phyloP scores from a whole-genome alignment of 2,888 invertebrate species.

The Synanthedon vespiformis region DNA sequence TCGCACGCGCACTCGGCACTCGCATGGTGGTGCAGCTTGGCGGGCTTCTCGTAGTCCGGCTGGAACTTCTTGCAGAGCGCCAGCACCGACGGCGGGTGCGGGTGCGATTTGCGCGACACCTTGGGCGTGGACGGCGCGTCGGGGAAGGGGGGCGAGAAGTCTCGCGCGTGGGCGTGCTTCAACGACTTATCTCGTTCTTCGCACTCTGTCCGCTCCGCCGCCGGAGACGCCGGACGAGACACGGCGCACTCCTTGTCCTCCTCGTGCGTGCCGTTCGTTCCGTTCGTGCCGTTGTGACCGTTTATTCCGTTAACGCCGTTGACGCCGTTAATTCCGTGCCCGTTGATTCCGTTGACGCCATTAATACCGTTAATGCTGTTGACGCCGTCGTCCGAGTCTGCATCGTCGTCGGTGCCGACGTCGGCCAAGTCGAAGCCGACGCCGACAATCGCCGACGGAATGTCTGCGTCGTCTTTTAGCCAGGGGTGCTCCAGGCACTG shows the following conservation, averaged over 20 bases:
- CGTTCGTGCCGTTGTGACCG: constrained; percentile 23
- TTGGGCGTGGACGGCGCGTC: constrained; percentile 76
- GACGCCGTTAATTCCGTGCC: constrained; percentile 13
- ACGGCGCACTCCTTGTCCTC: constrained; percentile 23
- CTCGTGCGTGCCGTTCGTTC: constrained; percentile 41
- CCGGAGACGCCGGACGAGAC: constrained; percentile 11
- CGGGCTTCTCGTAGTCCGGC: constrained; percentile 64
- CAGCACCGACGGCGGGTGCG: constrained; percentile 66
- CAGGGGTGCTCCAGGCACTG: constrained; percentile 93
- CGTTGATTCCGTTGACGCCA: constrained; percentile 19
- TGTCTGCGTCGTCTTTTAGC: constrained; percentile 76
- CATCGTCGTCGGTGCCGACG: constrained; percentile 19
- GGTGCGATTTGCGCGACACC: constrained; percentile 72
- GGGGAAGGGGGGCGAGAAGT: constrained; percentile 65
- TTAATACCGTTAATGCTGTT: constrained; percentile 15
- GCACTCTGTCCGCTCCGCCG: neutral
- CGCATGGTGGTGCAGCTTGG: constrained; percentile 25
- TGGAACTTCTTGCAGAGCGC: constrained; percentile 69
- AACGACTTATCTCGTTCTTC: constrained; percentile 45
- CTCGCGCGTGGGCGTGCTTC: constrained; percentile 59
- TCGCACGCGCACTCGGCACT: constrained; percentile 15
- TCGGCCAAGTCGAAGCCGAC: constrained; percentile 40
- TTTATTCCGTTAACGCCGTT: constrained; percentile 20
- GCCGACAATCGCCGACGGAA: constrained; percentile 63
- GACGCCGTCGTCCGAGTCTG: constrained; percentile 5